Conservation (phyloP, 2,888 invertebrate species). For the Neocrepidodera transversa region DNA sequence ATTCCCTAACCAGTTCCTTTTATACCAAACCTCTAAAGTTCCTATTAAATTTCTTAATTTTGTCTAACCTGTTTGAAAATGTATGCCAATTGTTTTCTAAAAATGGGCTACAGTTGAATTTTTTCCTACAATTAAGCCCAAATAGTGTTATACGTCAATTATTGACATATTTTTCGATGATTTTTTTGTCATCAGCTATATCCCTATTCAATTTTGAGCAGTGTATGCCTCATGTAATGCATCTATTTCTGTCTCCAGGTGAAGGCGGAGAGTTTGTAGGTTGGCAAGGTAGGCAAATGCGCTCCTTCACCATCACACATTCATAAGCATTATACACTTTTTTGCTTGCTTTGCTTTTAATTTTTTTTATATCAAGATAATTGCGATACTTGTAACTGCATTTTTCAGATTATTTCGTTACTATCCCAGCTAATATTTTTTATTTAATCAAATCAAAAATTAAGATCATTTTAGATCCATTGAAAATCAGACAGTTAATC, state of each 20-base stretch:
- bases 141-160: too few relatives aligned
- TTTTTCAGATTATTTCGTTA: slow-evolving; percentile 18
- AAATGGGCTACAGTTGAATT: too few relatives aligned
- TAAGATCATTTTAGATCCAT: too few relatives aligned
- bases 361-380: slow-evolving; percentile 16
- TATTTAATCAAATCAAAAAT: too few relatives aligned
- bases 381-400: slow-evolving; percentile 14
- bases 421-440: slow-evolving; percentile 7
- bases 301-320: slow-evolving; percentile 62
- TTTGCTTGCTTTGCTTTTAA: slow-evolving; percentile 57
- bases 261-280: slow-evolving; percentile 80
- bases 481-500: too few relatives aligned
- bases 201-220: slow-evolving; percentile 39
- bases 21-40: too few relatives aligned
- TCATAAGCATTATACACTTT: slow-evolving; percentile 52
- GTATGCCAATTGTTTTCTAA: too few relatives aligned
- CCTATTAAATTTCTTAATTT: too few relatives aligned
- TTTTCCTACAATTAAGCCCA: too few relatives aligned
- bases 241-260: slow-evolving; percentile 73
- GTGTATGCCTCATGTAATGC: slow-evolving; percentile 62
- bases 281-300: slow-evolving; percentile 76
- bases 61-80: too few relatives aligned
- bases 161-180: neutral
- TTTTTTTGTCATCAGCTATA: slow-evolving; percentile 5
- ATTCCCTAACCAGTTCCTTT: too few relatives aligned